A percentile compares a stretch with the other conserved stretches of the same genome.
These are phyloP conservation scores for Ypsolopha scabrella DNA, from an alignment of 2,888 invertebrate species.

Conservation along the genomic window DNA sequence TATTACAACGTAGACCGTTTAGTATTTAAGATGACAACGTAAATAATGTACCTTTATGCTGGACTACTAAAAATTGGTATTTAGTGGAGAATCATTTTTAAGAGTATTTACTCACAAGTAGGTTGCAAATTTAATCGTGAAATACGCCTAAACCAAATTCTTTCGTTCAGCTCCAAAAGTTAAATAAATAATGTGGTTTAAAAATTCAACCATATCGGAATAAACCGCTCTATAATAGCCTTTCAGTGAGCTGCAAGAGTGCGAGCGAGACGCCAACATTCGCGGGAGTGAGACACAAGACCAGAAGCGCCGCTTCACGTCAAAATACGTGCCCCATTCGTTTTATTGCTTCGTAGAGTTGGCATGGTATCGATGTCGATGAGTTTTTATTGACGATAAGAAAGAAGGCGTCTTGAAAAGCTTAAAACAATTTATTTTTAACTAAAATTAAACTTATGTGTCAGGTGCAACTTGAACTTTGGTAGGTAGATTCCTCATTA, in stretches of 20 bases:
- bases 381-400: constrained; percentile 13
- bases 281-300: constrained; percentile 36
- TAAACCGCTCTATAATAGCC: constrained; percentile 50
- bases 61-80: too few species aligned
- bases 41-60: too few species aligned
- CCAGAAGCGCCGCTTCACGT: constrained; percentile 71
- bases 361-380: constrained; percentile 25
- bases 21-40: too few species aligned
- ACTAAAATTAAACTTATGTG: too few species aligned
- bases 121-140: too few species aligned
- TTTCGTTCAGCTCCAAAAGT: not conserved
- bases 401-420: not conserved
- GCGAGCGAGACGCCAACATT: constrained; percentile 33
- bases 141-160: too few species aligned
- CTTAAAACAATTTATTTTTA: not conserved
- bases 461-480: too few species aligned
- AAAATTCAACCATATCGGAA: constrained; percentile 13
- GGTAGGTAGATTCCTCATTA: too few species aligned
- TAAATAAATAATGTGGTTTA: not conserved
- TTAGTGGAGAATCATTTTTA: too few species aligned
- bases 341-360: constrained; percentile 59
- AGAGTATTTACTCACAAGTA: too few species aligned
- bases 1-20: too few species aligned
- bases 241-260: constrained; percentile 53
- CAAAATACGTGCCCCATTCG: constrained; percentile 70